Evolutionary conservation across 2,797 vertebrate species (phyloP), one percentile per base, ranked within the genome.

Genomic region (Neoniphon sammara): DNA sequence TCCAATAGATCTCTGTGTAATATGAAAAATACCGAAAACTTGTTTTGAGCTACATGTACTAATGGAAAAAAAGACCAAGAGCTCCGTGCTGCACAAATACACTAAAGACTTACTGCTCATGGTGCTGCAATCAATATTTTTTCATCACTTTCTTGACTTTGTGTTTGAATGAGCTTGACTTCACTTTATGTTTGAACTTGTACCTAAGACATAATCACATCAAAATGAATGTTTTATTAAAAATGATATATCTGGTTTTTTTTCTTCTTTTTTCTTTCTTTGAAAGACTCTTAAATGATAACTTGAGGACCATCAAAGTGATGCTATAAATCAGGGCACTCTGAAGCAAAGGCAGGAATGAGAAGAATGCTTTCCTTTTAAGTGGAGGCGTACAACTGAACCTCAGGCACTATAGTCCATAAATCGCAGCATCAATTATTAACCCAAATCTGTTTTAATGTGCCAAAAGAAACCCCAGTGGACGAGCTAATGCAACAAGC

Each of bases 401-500:
- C 89, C 90, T 86, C 81, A 53, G 91, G 87, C 92, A 87, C 87
- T 88, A 39, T 71, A 91, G 88, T 91, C 90, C 91, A 92, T 93
- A 93, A 92, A 93, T 93, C 64, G 86, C 82, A 80, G 79, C 91
- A 93, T 93, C 89, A 93, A 93, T 93, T 93, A 93, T 93, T 93
- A 88, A 93, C 84, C 88, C 80, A 92, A 92, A 93, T 92, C 91
- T 91, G 88, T 90, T 91, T 92, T 92, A 93, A 93, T 92, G 91
- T 92, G 93, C 91, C 83, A 91, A 93, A 92, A 88, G 91, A 92
- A 92, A 88, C 81, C 92, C 91, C 89, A 68, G 72, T 15, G 87
- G 89, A 64, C 30, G 20, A 66, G 81, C 93, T 93, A 93, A 93
- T 93, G 93, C 91, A 91, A 91, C 86, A 73, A 86, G 83, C 92